Evolutionary conservation across 2,797 vertebrate genomes (phyloP).

Genomic region (Glossophaga mutica): DNA sequence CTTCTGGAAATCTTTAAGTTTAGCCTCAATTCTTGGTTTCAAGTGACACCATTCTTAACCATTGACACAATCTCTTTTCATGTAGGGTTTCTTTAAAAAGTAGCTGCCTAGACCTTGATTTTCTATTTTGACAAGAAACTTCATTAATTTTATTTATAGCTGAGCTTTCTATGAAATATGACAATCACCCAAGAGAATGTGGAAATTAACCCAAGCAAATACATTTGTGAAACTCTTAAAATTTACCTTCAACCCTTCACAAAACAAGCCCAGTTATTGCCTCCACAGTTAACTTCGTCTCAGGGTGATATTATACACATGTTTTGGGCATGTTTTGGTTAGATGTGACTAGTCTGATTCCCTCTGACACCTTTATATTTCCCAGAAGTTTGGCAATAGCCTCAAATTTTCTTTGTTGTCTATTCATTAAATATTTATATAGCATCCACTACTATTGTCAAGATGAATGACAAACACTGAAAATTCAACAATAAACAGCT

Average conservation of each 20-base stretch:
- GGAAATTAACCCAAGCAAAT: neutral
- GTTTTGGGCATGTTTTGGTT: neutral
- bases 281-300: neutral
- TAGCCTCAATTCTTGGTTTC: neutral
- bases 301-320: neutral
- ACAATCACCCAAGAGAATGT: neutral
- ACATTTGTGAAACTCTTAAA: neutral
- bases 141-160: neutral
- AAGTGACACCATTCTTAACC: neutral
- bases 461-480: neutral
- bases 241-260: neutral
- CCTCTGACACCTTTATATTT: neutral
- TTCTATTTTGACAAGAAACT: neutral
- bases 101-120: neutral
- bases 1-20: neutral
- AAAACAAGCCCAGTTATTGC: neutral
- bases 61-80: neutral
- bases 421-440: neutral
- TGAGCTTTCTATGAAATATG: neutral
- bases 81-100: neutral
- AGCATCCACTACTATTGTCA: neutral
- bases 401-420: neutral
- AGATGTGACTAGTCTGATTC: neutral
- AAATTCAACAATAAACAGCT: neutral
- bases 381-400: neutral